phyloP scores from a whole-genome alignment of 2,888 invertebrate species.

The Lepas anatifera region DNA sequence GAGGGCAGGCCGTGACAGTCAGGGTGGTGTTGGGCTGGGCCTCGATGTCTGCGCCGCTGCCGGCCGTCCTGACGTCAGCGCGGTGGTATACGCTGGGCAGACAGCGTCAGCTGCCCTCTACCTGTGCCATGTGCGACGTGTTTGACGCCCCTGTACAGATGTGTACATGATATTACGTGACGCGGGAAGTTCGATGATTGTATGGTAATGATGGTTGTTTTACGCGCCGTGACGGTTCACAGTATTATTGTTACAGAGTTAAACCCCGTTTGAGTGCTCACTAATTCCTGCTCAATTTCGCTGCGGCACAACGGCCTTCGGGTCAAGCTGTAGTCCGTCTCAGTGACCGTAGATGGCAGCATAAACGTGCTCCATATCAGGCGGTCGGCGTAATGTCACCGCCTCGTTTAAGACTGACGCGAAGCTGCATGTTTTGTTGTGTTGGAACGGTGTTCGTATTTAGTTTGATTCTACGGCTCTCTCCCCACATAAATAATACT shows the following conservation, averaged over 20 bases:
- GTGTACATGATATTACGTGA: neutral
- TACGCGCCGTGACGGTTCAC: neutral
- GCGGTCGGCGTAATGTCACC: neutral
- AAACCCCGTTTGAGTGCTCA: slow-evolving; percentile 8
- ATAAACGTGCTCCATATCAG: neutral
- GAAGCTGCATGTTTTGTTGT: neutral
- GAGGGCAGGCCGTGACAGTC: neutral
- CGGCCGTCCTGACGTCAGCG: no score
- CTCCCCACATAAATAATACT: no score
- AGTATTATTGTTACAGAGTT: slow-evolving; percentile 12
- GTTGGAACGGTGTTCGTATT: neutral
- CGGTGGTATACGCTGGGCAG: neutral
- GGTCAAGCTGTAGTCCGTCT: neutral
- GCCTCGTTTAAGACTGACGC: neutral
- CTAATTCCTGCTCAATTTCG: slow-evolving; percentile 12
- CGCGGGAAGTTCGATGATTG: neutral
- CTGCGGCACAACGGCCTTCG: no score
- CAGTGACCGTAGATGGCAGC: neutral
- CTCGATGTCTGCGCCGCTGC: no score
- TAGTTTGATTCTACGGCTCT: neutral
- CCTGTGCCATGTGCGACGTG: neutral
- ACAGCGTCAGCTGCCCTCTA: neutral
- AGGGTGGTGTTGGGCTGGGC: neutral
- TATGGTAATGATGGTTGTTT: slow-evolving; percentile 8
- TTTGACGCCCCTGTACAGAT: slow-evolving; percentile 17